Percentiles rank a stretch among this genome's conserved stretches.
Conservation (phyloP, 2,797 vertebrate species). For the Mormyrus proboscirostris region DNA sequence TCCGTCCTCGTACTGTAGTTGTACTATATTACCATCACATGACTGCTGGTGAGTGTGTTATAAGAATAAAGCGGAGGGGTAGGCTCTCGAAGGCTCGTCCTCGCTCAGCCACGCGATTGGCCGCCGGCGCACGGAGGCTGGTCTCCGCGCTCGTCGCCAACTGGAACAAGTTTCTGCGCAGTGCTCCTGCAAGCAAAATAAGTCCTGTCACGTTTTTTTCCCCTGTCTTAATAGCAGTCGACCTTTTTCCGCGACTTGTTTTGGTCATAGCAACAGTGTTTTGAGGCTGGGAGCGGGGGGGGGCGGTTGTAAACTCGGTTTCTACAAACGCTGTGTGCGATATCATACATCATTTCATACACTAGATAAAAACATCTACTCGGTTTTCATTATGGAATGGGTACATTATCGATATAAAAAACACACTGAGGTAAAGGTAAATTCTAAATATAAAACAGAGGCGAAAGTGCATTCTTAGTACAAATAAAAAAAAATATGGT, state of each 20-base stretch:
- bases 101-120: constrained; percentile 64
- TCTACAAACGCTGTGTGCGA: neutral
- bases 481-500: neutral
- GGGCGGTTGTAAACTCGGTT: neutral
- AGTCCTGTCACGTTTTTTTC: constrained; percentile 15
- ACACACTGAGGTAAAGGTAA: neutral
- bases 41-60: constrained; percentile 50
- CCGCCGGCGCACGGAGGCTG: constrained; percentile 41
- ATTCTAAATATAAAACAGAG: neutral
- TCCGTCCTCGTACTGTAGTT: constrained; percentile 44
- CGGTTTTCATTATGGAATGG: neutral
- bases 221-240: neutral
- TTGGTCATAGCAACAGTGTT: neutral
- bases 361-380: neutral
- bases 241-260: neutral
- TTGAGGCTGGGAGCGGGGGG: neutral
- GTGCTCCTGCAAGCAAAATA: neutral
- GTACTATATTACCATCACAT: constrained; percentile 69
- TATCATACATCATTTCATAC: neutral
- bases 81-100: constrained; percentile 85
- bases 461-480: neutral
- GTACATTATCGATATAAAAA: neutral
- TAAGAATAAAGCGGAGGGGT: constrained; percentile 54
- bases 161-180: neutral
- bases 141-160: constrained; percentile 34